phyloP scores from a whole-genome alignment of 2,113 vertebrate genomes.

The Otolemur garnettii region DNA sequence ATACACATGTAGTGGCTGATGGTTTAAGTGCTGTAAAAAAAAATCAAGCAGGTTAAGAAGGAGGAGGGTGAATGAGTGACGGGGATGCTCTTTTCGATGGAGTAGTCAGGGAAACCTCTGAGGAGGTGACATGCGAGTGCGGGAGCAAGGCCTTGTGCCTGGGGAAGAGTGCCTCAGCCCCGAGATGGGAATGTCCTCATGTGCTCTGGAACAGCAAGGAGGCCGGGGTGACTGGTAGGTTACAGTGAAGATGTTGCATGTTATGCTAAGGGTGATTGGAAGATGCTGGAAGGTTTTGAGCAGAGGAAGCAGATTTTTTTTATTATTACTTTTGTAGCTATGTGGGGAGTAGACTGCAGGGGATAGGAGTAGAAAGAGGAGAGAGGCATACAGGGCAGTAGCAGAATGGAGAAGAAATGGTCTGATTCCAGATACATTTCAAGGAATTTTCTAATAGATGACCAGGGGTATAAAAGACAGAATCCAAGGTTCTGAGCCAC shows the following conservation, averaged over 20 bases:
- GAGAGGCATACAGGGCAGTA: fast-evolving
- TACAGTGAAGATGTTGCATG: not conserved
- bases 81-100: not conserved
- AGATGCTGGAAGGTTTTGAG: too few species aligned
- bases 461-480: not conserved
- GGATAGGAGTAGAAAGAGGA: not conserved
- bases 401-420: not conserved
- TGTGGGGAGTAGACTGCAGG: not conserved
- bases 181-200: not conserved
- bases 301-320: too few species aligned
- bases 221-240: not conserved
- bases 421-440: not conserved
- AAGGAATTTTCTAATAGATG: not conserved
- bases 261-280: not conserved
- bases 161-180: not conserved
- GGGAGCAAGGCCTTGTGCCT: not conserved
- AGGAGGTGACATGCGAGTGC: not conserved
- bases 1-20: not conserved
- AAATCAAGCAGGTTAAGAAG: not conserved
- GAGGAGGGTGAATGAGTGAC: not conserved
- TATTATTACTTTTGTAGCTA: too few species aligned
- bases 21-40: not conserved
- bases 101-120: not conserved
- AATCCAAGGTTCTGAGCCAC: not conserved
- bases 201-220: not conserved